Base-by-base conservation (phyloP, 2,797 vertebrate genomes). In the Clarias laeviceps region DNA sequence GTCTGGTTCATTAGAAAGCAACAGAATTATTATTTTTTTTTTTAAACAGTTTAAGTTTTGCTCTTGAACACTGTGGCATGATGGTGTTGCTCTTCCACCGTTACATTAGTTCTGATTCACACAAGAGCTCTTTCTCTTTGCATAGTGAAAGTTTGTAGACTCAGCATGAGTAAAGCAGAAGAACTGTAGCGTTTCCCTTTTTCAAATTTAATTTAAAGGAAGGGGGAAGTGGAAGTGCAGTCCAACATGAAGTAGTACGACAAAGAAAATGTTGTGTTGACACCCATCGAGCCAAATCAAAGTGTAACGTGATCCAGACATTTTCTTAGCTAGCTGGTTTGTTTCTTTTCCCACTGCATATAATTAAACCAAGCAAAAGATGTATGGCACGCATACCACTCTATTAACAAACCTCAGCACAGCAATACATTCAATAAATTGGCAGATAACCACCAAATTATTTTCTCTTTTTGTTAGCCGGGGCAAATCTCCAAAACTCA, bases 151-250 rank as follows among this genome's bases (percentile, higher is more conserved):
- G 80, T 82, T 1, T 17, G 24, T 0, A 34, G 61, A 40, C 78
- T 17, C 34, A 20, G 40, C 18, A 32, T 56, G 69, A 83, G 18
- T 32, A 56, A 74, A 24, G 40, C n/a, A 73, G 54, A 61, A 40
- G 61, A 50, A 40, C 78, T 29, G 56, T 8, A 6, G 24, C 9
- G 40, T 74, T 83, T 83, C 82, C 59, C 57, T 54, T 73, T 73
- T 83, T 61, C 8, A 74, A 74, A 29, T 18, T 22, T 5, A 5
- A 4, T 32, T 54, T 15, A 15, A 45, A 74, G 20, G 15, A 62
- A 73, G 62, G 74, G 4, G 18, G 57, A 83, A 74, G 34, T 64
- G 20, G 37, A 69, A 83, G 57, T 74, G 20, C n/a, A 74, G 50
- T 14, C 34, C n/a, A 83, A 74, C n/a, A 69, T 59, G 64, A 83